Evolutionary conservation across 2,113 vertebrate genomes (phyloP), one percentile per base, ranked within the genome.

Genomic region (Strix uralensis): DNA sequence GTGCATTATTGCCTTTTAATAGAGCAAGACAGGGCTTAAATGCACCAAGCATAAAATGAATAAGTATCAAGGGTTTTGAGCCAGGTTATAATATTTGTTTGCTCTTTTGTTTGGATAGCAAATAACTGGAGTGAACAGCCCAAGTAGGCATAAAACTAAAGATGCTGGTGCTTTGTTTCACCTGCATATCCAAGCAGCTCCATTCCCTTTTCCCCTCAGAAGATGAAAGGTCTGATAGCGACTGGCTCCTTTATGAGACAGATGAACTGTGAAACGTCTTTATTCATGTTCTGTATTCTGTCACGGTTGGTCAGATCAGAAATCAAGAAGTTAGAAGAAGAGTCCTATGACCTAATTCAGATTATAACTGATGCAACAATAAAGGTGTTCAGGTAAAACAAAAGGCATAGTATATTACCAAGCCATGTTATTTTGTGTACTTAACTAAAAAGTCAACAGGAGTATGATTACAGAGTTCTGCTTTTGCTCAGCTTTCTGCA

Each of bases 1-100:
- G 62, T 38, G 52, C 36, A 87, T 87, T 87, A 91, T 67, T 74
- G 73, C 62, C 65, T 94, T 95, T 96, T 85, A 97, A 88, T 91
- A 93, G 65, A 89, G 61, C 27, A 82, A 89, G 61, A 73, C 0
- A 83, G 44, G 26, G 40, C 52, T 92, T 90, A 81, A 88, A 74
- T 30, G 55, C 51, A 75, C 46, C 32, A 54, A 81, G 23, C 26
- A 58, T 52, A 86, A 90, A 77, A 93, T 51, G 7, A 91, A 92
- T 19, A 81, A 32, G 61, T 55, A 66, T 58, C 61, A 66, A 81
- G 77, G 22, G 38, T 7, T 70, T 74, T 70, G 25, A 89, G 62
- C 8, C 42, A 81, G 27, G 38, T 81, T 74, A n/a, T 74, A 81
- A 23, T 29, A 77, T n/a, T 63, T 46, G 69, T 55, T 75, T 61